Conservation (phyloP, 2,113 vertebrate species). For the Poeciliopsis occidentalis region DNA sequence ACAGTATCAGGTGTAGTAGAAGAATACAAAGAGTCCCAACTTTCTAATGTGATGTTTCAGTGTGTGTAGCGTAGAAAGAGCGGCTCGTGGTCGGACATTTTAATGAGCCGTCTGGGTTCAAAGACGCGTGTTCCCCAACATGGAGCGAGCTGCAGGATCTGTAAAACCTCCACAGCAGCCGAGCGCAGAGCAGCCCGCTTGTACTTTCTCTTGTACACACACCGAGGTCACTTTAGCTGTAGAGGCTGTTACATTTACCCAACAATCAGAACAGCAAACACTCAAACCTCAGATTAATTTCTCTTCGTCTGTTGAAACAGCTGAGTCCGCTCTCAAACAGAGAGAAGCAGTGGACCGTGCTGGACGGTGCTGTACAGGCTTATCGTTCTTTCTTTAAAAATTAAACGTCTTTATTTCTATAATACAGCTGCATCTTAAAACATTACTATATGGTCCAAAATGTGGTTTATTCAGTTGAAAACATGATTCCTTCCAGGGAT, state of each 20-base stretch:
- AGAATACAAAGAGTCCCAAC: no score
- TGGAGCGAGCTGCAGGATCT: conserved; percentile 7
- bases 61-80: conserved; percentile 6
- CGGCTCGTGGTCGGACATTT: conserved; percentile 22
- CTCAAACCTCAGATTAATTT: conserved; percentile 1
- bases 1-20: neutral
- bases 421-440: neutral
- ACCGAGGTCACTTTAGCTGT: neutral
- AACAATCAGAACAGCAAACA: conserved; percentile 22
- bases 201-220: conserved; percentile 5
- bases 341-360: neutral
- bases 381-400: neutral
- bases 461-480: no score
- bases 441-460: no score
- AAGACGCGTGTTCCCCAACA: conserved; percentile 32
- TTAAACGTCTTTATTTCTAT: neutral
- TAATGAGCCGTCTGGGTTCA: conserved; percentile 25
- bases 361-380: neutral
- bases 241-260: neutral
- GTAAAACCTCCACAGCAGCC: conserved; percentile 18
- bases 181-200: neutral
- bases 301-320: neutral
- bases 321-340: neutral
- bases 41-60: neutral
- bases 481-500: no score